Base-by-base conservation (phyloP, 2,888 invertebrate genomes). In the Neoitamus cyanurus region DNA sequence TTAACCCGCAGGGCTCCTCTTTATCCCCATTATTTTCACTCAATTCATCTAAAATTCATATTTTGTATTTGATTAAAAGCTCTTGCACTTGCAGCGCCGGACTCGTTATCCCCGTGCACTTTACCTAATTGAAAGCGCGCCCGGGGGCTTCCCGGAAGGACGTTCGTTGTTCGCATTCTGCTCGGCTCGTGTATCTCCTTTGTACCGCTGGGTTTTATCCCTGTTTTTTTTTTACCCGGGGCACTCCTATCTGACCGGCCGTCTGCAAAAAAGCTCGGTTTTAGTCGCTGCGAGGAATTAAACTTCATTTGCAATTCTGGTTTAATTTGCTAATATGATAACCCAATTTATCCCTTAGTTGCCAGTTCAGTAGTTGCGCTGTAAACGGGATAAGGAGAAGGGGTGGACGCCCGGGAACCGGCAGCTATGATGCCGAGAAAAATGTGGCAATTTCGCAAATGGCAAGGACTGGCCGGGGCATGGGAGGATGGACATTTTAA, bases 31-130 rank as follows among this genome's bases (percentile, higher is more conserved):
- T 73, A 83, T 83, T 42, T 83, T 73, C 83, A 34, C 58, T 73
- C 83, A 73, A 83, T 83, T 83, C 83, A 83, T 83, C 58, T 83
- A 75, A 84, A 75, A 77, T 84, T 84, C 77, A 84, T 84, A 84
- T 75, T 68, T 68, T 77, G 58, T 77, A 46, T 58, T 68, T 48
- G 68, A 83, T 72, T 84, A 68, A 48, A 58, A 77, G 46, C 77
- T 77, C 68, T 15, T 77, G 36, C 70, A 28, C 84, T 58, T 73
- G 46, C 84, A 58, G 15, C 7, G 37, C 36, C 20, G 25, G 28
- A 58, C 46, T 31, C 42, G 25, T 34, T 70, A 30, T 70, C 30
- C n/a, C 42, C n/a, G 25, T 46, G 78, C 84, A 84, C 84, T 78
- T 78, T 78, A 70, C 70, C 78, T 84, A 84, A 84, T 84, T 84